Base-by-base conservation (phyloP, 2,797 vertebrate genomes). In the Argyrosomus regius region DNA sequence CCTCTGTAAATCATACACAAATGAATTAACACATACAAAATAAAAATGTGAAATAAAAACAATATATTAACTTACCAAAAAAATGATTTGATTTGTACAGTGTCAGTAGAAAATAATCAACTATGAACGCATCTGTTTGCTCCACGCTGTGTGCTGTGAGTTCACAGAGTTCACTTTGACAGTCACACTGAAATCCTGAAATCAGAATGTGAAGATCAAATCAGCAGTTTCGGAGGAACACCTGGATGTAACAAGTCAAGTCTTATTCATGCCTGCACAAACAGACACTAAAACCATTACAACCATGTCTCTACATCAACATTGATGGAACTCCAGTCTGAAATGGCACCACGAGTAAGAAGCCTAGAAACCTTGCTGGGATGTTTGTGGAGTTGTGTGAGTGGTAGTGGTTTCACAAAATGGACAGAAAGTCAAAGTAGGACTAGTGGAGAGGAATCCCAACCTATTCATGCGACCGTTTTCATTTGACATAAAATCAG, bases 351-450 rank as follows among this genome's bases (percentile, higher is more conserved):
- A 26, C 67, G 17, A 64, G 35, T 66, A 8, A 63, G 18, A 61
- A 70, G 53, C 50, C 18, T 20, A 12, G 8, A 35, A 24, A 54
- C 10, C 14, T 60, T 46, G 4, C 1, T 20, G 28, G 11, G 28
- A 7, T 17, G 39, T 5, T 17, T 45, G 50, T 49, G 45, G 26
- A 70, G 53, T 4, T 81, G 31, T 49, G 52, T 61, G 31, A 45
- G 53, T 61, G 6, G 24, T 91, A 88, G 89, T 89, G 89, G 85
- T 90, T 89, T 85, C 53, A 75, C 46, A 62, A 60, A 71, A 76
- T 20, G 68, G 8, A 48, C 46, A 67, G 35, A 53, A 65, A 64
- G 59, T 28, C 1, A 62, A 52, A 59, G n/a, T 16, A n/a, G n/a
- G n/a, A 22, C 7, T 31, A 45, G 66, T 78, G 35, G 28, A 64